phyloP scores from a whole-genome alignment of 2,888 invertebrate species.

The Chouioia cunea region DNA sequence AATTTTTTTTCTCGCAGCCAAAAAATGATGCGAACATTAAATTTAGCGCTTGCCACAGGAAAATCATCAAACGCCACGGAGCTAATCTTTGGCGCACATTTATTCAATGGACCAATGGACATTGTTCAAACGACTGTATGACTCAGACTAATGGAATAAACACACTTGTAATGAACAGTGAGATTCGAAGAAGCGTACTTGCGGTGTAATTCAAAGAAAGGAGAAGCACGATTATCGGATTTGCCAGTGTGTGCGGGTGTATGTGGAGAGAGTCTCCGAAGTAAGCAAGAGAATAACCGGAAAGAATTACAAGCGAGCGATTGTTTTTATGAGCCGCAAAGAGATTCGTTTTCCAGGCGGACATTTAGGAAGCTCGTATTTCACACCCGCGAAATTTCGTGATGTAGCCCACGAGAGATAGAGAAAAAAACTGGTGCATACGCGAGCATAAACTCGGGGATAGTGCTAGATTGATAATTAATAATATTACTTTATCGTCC shows the following conservation, averaged over 20 bases:
- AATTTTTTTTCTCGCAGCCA: background rate
- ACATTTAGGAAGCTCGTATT: constrained; percentile 51
- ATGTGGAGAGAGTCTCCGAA: constrained; percentile 16
- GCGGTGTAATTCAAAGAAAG: constrained; percentile 25
- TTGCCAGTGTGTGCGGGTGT: constrained; percentile 31
- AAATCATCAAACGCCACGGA: constrained; percentile 28
- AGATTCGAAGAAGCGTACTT: constrained; percentile 14
- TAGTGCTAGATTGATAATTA: constrained; percentile 41
- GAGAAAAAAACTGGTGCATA: background rate
- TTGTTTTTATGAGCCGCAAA: constrained; percentile 47
- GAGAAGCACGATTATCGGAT: constrained; percentile 45
- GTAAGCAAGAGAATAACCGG: constrained; percentile 24
- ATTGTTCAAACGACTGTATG: constrained; percentile 40
- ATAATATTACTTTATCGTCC: constrained; percentile 43
- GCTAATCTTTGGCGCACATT: constrained; percentile 21
- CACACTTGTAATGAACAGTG: background rate
- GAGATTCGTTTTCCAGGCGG: constrained; percentile 47
- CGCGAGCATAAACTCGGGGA: constrained; percentile 20
- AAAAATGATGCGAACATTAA: constrained; percentile 33
- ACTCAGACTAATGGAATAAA: constrained; percentile 27
- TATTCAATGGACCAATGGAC: constrained; percentile 20
- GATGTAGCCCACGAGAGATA: constrained; percentile 15
- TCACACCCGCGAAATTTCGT: constrained; percentile 53
- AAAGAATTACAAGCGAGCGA: constrained; percentile 29
- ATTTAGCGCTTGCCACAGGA: constrained; percentile 30